phyloP scores from a whole-genome alignment of 2,888 invertebrate genomes.

The Acrobasis suavella region DNA sequence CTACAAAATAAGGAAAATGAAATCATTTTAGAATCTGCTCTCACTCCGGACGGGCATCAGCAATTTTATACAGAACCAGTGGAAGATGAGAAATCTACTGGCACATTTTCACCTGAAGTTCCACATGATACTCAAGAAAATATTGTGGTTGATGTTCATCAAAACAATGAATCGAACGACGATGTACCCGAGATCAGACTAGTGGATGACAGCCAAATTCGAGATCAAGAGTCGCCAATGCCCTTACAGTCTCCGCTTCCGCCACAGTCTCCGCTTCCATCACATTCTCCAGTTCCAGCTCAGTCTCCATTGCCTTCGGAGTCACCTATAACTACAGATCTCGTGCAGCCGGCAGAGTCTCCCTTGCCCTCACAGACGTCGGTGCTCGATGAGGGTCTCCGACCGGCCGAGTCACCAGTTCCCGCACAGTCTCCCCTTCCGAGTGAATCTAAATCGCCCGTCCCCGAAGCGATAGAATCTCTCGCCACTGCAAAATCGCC shows the following conservation, averaged over 20 bases:
- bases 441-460: background rate
- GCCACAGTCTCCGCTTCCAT: slow-evolving; percentile 32
- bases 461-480: background rate
- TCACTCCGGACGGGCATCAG: slow-evolving; percentile 32
- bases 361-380: slow-evolving; percentile 1
- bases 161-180: slow-evolving; percentile 30
- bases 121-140: slow-evolving; percentile 38
- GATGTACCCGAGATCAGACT: slow-evolving; percentile 34
- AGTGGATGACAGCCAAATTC: slow-evolving; percentile 21
- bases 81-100: slow-evolving; percentile 36
- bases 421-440: slow-evolving; percentile 31
- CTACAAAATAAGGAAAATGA: slow-evolving; percentile 39
- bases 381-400: background rate
- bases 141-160: slow-evolving; percentile 46
- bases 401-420: slow-evolving; percentile 8
- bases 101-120: slow-evolving; percentile 41
- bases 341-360: background rate
- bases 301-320: slow-evolving; percentile 9
- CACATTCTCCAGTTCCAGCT: slow-evolving; percentile 35
- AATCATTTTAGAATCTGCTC: slow-evolving; percentile 35
- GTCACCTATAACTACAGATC: background rate
- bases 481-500: background rate
- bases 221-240: slow-evolving; percentile 30
- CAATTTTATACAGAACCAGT: slow-evolving; percentile 36
- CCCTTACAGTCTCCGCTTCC: slow-evolving; percentile 32